A percentile compares a stretch with the other conserved stretches of the same genome.
Conservation (phyloP, 1,140 invertebrate genomes). For the Drosophila sp. region DNA sequence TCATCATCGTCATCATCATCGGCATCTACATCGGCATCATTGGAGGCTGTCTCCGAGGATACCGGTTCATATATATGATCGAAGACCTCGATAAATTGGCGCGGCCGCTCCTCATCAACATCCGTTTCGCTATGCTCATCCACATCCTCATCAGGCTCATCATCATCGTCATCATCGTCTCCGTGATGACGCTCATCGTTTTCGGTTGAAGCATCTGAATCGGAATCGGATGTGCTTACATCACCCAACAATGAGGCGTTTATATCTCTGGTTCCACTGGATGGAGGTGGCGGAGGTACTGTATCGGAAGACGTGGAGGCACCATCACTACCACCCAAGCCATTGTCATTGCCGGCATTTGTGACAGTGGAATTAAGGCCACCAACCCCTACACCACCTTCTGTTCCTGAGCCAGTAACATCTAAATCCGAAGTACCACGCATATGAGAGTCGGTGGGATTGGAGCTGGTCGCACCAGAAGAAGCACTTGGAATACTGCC, state of each 20-base stretch:
- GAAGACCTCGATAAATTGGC: conserved; percentile 82
- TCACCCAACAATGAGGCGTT: conserved; percentile 60
- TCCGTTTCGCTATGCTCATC: conserved; percentile 87
- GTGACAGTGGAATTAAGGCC: background rate
- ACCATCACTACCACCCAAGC: conserved; percentile 83
- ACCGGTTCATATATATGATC: conserved; percentile 84
- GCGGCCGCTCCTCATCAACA: conserved; percentile 82
- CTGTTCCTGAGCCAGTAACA: background rate
- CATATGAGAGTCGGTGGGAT: conserved; percentile 46
- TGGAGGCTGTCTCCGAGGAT: conserved; percentile 83
- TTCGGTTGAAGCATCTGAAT: conserved; percentile 83
- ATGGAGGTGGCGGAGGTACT: conserved; percentile 14
- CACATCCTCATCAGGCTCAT: conserved; percentile 87
- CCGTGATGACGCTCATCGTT: conserved; percentile 83
- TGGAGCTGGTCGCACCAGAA: background rate
- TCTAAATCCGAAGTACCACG: conserved; percentile 35
- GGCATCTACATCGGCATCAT: conserved; percentile 72
- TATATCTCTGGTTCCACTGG: conserved; percentile 40
- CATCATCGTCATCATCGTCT: conserved; percentile 77
- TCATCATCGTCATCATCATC: conserved; percentile 75
- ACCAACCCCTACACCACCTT: conserved; percentile 17
- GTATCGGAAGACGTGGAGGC: conserved; percentile 64
- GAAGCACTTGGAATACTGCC: conserved; percentile 18
- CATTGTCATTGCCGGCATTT: conserved; percentile 31
- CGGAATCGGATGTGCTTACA: conserved; percentile 71